Conservation (phyloP, 1,140 invertebrate genomes). For the Saxidomus purpurata region DNA sequence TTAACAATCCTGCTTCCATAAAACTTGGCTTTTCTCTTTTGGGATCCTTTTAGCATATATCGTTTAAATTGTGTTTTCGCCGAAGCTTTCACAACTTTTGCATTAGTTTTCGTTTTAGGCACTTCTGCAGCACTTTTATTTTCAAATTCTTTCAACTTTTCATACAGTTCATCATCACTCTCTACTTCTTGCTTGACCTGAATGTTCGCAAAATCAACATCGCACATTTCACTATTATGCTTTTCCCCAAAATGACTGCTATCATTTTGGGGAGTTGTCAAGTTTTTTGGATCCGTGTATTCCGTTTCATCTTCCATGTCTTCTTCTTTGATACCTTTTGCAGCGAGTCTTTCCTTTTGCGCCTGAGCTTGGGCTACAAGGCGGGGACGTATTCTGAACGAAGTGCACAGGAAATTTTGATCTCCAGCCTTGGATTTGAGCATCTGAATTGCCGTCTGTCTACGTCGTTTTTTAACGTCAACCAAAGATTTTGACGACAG, state of each 20-base stretch:
- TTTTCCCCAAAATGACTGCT: slow-evolving; percentile 67
- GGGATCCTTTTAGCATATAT: slow-evolving; percentile 23
- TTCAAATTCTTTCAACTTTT: slow-evolving; percentile 6
- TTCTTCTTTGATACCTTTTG: slow-evolving; percentile 66
- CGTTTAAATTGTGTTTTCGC: slow-evolving; percentile 14
- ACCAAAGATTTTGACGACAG: slow-evolving; percentile 77
- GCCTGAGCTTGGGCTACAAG: slow-evolving; percentile 58
- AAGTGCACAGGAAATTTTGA: slow-evolving; percentile 81
- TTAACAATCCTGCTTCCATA: slow-evolving; percentile 51
- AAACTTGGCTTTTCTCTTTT: slow-evolving; percentile 54
- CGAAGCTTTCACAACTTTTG: not conserved
- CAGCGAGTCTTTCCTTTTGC: slow-evolving; percentile 62
- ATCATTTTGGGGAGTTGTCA: slow-evolving; percentile 69
- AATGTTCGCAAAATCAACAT: slow-evolving; percentile 29
- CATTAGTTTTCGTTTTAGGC: not conserved
- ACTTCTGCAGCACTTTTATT: not conserved
- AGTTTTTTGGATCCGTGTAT: slow-evolving; percentile 53
- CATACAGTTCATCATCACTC: slow-evolving; percentile 45
- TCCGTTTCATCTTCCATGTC: slow-evolving; percentile 49
- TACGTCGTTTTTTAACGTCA: slow-evolving; percentile 76
- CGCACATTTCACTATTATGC: slow-evolving; percentile 18
- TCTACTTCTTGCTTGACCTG: slow-evolving; percentile 31
- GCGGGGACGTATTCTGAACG: slow-evolving; percentile 77
- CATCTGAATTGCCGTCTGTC: slow-evolving; percentile 75
- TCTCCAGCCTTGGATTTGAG: slow-evolving; percentile 76